Percentiles rank a stretch among this genome's conserved stretches.
phyloP scores from a whole-genome alignment of 2,113 vertebrate genomes.

The Phalacrocorax pelagicus region DNA sequence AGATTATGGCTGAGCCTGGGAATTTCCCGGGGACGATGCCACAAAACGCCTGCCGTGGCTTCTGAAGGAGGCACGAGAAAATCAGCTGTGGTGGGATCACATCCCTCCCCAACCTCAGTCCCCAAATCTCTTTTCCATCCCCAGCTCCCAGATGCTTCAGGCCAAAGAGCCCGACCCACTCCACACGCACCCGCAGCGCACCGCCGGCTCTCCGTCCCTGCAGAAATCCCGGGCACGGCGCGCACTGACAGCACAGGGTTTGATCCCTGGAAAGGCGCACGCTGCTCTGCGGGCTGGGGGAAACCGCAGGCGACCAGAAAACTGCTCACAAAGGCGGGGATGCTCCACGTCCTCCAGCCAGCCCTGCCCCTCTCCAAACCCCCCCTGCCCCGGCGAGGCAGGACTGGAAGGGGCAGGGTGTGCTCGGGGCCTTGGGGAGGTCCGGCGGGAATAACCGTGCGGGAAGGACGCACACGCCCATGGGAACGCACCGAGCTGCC shows the following conservation, averaged over 20 bases:
- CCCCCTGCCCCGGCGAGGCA: neutral
- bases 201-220: neutral
- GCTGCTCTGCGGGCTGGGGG: neutral
- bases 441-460: too few species aligned
- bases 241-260: neutral
- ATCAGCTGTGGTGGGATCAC: neutral
- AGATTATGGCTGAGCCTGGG: neutral
- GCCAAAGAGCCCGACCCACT: neutral
- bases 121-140: neutral
- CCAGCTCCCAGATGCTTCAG: neutral
- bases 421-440: neutral
- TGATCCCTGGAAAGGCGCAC: neutral
- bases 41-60: neutral
- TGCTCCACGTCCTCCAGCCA: neutral
- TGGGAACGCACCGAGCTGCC: accelerated
- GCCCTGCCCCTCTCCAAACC: neutral
- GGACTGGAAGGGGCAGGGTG: neutral
- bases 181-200: neutral
- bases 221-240: accelerated
- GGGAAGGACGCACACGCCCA: neutral
- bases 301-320: neutral
- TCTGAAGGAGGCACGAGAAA: neutral
- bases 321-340: neutral
- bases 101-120: neutral
- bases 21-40: neutral